A percentile compares a stretch with the other conserved stretches of the same genome.
These are phyloP conservation scores for Erebia epiphron DNA, from an alignment of 2,888 invertebrate species.

Conservation along the genomic window DNA sequence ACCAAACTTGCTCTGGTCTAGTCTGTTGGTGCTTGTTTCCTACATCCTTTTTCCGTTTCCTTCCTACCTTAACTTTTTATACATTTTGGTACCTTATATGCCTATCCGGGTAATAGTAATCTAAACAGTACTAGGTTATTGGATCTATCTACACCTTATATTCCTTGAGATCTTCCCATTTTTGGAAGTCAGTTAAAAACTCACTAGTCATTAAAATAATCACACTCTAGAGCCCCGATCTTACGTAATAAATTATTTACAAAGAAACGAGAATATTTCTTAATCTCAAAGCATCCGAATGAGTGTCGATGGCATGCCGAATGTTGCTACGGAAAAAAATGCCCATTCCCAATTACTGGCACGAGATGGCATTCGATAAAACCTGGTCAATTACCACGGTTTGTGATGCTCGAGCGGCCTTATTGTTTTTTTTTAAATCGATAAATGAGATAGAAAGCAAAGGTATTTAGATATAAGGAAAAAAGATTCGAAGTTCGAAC, in stretches of 20 bases:
- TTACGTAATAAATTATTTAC: slow-evolving; percentile 20
- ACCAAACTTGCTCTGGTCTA: no score
- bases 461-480: slow-evolving; percentile 36
- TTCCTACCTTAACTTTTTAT: no score
- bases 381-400: slow-evolving; percentile 42
- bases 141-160: not conserved
- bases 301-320: slow-evolving; percentile 34
- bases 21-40: no score
- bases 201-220: slow-evolving; percentile 16
- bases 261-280: slow-evolving; percentile 17
- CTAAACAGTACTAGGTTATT: no score
- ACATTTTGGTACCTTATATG: no score
- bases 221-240: slow-evolving; percentile 1
- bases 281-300: slow-evolving; percentile 31
- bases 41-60: no score
- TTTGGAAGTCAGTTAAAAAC: not conserved
- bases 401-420: slow-evolving; percentile 41
- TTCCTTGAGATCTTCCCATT: not conserved
- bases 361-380: slow-evolving; percentile 42
- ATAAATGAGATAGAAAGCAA: slow-evolving; percentile 39
- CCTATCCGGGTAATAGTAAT: no score
- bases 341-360: slow-evolving; percentile 42
- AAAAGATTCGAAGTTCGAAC: slow-evolving; percentile 17
- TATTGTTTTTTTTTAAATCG: slow-evolving; percentile 39
- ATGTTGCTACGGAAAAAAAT: slow-evolving; percentile 36